These are phyloP conservation scores for Drosophila auraria DNA, from an alignment of 1,140 invertebrate genomes.

Conservation along the genomic window DNA sequence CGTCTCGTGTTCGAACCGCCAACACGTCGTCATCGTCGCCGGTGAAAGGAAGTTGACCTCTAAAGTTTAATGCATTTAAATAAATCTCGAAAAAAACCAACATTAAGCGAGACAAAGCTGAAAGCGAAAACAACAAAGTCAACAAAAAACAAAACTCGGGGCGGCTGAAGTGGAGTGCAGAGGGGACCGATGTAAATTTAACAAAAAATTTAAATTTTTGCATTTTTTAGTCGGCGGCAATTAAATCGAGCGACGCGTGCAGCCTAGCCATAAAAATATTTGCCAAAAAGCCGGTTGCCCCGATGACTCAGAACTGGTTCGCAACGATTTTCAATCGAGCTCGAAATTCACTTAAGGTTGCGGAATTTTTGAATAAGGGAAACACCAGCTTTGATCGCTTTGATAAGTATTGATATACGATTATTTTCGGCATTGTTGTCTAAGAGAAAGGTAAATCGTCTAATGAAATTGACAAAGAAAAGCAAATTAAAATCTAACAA, in stretches of 20 bases:
- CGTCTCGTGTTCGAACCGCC: conserved; percentile 49
- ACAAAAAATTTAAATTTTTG: conserved; percentile 62
- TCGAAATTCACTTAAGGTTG: conserved; percentile 8
- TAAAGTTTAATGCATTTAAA: conserved; percentile 84
- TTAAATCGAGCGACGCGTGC: conserved; percentile 74
- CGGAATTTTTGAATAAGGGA: conserved; percentile 16
- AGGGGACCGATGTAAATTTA: conserved; percentile 40
- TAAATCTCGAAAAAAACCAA: conserved; percentile 68
- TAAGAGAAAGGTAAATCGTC: background rate
- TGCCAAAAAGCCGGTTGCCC: conserved; percentile 54
- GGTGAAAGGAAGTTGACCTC: conserved; percentile 83
- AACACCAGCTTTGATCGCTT: background rate
- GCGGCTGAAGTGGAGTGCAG: background rate
- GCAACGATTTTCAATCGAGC: conserved; percentile 41
- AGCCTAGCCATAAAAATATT: conserved; percentile 71
- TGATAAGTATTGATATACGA: background rate
- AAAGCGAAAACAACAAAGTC: conserved; percentile 67
- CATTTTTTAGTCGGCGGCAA: conserved; percentile 68
- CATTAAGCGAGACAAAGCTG: conserved; percentile 74
- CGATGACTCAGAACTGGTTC: conserved; percentile 55
- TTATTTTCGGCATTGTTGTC: background rate
- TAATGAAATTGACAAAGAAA: background rate
- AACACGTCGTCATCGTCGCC: conserved; percentile 50
- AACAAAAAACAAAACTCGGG: conserved; percentile 9
- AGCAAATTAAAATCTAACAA: background rate